Base-by-base conservation (phyloP, 2,888 invertebrate species). In the Sussaba pulchella region DNA sequence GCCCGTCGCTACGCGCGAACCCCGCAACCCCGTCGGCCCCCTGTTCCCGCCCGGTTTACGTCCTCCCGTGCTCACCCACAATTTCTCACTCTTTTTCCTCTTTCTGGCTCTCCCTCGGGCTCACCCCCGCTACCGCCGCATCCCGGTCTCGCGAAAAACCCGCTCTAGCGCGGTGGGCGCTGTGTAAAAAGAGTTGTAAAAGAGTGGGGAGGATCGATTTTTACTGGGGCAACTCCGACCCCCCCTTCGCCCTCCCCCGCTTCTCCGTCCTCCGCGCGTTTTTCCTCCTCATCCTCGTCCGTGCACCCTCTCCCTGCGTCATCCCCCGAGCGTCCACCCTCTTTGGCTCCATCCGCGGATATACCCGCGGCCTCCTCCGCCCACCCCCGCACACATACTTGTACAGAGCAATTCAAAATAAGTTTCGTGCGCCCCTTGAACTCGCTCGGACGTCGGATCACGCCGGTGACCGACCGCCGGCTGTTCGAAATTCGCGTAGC, bases 141-240 rank as follows among this genome's bases (percentile, higher is more conserved):
- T 54, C 82, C 82, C 82, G 81, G 82, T 84, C 85, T 83, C 82
- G 84, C 88, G 84, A 63, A 80, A 73, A 80, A 45, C 87, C 89
- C 86, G 86, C 87, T 57, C 61, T 67, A 67, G 66, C 78, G 72
- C 66, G 61, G 41, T 43, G 39, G 63, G 67, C 39, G 61, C 43
- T 43, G 24, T 50, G 79, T 69, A 83, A 88, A 87, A 89, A 90
- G 90, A 90, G 90, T 89, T 83, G 88, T 87, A 87, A 89, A 88
- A 91, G 91, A 90, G 91, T 90, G 91, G 92, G 91, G 91, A 90
- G 90, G 92, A 92, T 93, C 93, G 93, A 93, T 93, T 93, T 93
- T 93, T 93, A 92, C 92, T 92, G 92, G 92, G 92, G 91, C 92
- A 91, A 90, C 89, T 88, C 88, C 89, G 50, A 66, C 50, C 57